Evolutionary conservation across 1,140 invertebrate genomes (phyloP).

Genomic region (Archegozetes longisetosus): DNA sequence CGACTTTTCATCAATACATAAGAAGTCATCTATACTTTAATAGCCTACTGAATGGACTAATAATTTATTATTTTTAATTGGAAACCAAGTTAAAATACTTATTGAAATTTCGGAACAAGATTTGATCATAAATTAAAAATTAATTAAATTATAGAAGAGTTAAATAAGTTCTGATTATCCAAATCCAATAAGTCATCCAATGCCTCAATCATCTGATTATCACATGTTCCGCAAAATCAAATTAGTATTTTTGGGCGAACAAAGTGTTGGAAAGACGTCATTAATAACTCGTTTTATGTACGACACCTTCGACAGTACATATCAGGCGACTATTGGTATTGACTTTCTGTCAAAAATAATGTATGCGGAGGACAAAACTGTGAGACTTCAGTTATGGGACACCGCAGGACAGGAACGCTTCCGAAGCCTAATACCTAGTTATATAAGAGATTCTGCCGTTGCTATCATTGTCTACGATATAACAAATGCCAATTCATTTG

Average conservation of each 20-base stretch:
- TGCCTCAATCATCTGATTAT: no score
- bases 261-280: conserved; percentile 98
- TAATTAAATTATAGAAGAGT: no score
- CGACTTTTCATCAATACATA: no score
- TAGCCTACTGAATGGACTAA: no score
- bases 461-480: conserved; percentile 99
- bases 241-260: conserved; percentile 96
- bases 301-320: conserved; percentile 99
- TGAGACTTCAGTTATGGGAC: conserved; percentile 91
- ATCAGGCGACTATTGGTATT: conserved; percentile 99
- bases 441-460: conserved; percentile 97
- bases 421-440: conserved; percentile 93
- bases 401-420: conserved; percentile 97
- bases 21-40: no score
- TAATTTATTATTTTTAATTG: no score
- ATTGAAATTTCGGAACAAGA: no score
- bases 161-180: no score
- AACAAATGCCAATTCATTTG: conserved; percentile 94
- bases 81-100: no score
- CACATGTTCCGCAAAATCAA: no score
- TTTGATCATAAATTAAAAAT: no score
- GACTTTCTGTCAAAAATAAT: conserved; percentile 99
- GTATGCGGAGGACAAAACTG: conserved; percentile 98
- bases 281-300: conserved; percentile 99
- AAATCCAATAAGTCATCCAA: no score